A percentile compares a stretch with the other conserved stretches of the same genome.
Evolutionary conservation across 2,888 invertebrate genomes (phyloP).

Genomic region (Acronicta aceris): DNA sequence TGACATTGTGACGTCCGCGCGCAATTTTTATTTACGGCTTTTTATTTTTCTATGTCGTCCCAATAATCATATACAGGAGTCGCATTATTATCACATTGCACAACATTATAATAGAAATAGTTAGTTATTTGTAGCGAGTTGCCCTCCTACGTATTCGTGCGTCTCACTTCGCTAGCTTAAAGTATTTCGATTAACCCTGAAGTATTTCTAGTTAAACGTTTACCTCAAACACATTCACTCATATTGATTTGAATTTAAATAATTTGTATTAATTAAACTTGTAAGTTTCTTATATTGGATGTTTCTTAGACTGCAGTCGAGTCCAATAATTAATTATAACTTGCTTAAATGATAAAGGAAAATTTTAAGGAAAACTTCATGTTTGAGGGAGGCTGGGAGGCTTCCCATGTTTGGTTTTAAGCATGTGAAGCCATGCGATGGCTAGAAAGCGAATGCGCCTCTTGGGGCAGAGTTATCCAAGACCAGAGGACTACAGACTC

Average conservation of each 20-base stretch:
- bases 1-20: conserved; percentile 18
- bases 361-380: too few species aligned
- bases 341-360: too few species aligned
- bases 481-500: too few species aligned
- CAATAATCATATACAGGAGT: conserved; percentile 24
- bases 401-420: too few species aligned
- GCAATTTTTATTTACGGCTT: conserved; percentile 6
- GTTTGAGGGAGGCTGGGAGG: too few species aligned
- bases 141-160: conserved; percentile 69
- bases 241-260: conserved; percentile 9
- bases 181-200: conserved; percentile 72
- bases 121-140: conserved; percentile 68
- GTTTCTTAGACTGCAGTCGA: too few species aligned
- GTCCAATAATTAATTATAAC: too few species aligned
- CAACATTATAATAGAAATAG: conserved; percentile 52
- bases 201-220: conserved; percentile 63
- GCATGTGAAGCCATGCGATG: too few species aligned
- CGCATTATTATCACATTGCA: conserved; percentile 47
- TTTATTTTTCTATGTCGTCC: conserved; percentile 4
- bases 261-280: background rate
- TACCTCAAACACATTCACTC: conserved; percentile 47
- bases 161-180: conserved; percentile 74
- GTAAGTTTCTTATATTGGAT: too few species aligned
- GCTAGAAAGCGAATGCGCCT: too few species aligned
- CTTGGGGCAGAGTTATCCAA: too few species aligned